phyloP scores from a whole-genome alignment of 2,888 invertebrate species.

The Cheilosia impressa region DNA sequence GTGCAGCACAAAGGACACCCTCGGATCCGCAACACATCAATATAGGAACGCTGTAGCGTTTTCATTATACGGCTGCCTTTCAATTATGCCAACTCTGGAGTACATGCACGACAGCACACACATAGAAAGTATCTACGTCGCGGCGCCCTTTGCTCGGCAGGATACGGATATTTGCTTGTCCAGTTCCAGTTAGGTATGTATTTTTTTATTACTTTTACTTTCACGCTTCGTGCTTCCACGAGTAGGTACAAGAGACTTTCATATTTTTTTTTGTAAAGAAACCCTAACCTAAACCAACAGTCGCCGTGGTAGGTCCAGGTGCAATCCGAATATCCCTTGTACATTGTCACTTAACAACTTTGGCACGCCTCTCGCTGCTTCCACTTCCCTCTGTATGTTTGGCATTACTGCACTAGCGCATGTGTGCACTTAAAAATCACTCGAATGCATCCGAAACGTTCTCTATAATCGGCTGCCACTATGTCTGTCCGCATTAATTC shows the following conservation, averaged over 20 bases:
- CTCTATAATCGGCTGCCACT: conserved; percentile 34
- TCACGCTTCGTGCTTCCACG: conserved; percentile 30
- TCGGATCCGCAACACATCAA: conserved; percentile 17
- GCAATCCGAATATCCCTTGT: not conserved
- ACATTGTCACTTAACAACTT: conserved; percentile 8
- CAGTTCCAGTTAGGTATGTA: conserved; percentile 26
- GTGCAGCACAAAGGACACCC: conserved; percentile 46
- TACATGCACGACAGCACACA: not conserved
- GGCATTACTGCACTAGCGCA: conserved; percentile 27
- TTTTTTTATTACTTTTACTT: too few relatives aligned
- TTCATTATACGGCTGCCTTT: conserved; percentile 26
- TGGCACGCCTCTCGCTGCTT: not conserved
- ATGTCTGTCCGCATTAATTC: conserved; percentile 41
- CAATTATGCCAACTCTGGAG: conserved; percentile 34
- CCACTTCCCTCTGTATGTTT: not conserved
- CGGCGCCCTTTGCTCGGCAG: conserved; percentile 34
- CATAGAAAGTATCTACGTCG: not conserved
- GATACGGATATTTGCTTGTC: conserved; percentile 37
- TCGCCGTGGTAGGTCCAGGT: conserved; percentile 43
- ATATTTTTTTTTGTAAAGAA: not conserved
- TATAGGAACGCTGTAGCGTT: conserved; percentile 15
- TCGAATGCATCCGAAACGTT: conserved; percentile 37
- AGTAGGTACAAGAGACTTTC: not conserved
- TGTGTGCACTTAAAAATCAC: conserved; percentile 37
- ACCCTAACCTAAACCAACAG: conserved; percentile 2